phyloP scores from a whole-genome alignment of 2,888 invertebrate species.

The Mycalesis mineus region DNA sequence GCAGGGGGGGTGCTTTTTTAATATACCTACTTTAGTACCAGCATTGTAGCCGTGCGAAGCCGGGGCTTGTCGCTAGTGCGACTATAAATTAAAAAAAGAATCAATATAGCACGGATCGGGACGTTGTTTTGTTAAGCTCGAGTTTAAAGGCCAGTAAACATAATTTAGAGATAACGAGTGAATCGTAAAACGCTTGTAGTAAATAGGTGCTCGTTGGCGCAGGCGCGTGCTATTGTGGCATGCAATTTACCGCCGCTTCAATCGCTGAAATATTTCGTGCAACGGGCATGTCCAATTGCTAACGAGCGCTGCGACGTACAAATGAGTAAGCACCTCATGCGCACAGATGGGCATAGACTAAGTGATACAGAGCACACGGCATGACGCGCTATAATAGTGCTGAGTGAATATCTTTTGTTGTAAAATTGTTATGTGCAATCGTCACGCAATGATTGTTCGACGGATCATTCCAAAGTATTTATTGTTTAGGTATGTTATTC shows the following conservation, averaged over 20 bases:
- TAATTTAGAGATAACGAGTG: slow-evolving; percentile 72
- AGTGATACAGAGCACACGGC: slow-evolving; percentile 34
- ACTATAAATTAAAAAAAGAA: neutral
- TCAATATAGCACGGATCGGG: neutral
- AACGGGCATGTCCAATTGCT: slow-evolving; percentile 77
- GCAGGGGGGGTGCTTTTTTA: too few species aligned
- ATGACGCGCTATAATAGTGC: slow-evolving; percentile 22
- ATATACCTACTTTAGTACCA: too few species aligned
- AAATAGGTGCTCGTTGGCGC: slow-evolving; percentile 56
- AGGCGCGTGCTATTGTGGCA: slow-evolving; percentile 63
- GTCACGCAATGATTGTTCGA: too few species aligned
- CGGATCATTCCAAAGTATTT: too few species aligned
- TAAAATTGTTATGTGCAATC: too few species aligned
- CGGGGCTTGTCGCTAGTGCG: too few species aligned
- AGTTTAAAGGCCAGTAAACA: slow-evolving; percentile 39
- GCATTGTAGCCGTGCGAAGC: too few species aligned
- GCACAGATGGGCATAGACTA: slow-evolving; percentile 44
- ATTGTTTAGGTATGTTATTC: too few species aligned
- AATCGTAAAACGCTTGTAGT: slow-evolving; percentile 69
- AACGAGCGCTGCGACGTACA: slow-evolving; percentile 75
- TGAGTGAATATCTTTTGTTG: neutral
- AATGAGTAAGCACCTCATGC: slow-evolving; percentile 73
- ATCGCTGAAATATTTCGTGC: slow-evolving; percentile 78
- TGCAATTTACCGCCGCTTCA: slow-evolving; percentile 76
- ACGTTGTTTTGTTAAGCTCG: slow-evolving; percentile 27